These are phyloP conservation scores for Tromatobia lineatoria DNA, from an alignment of 2,888 invertebrate genomes.

Conservation along the genomic window DNA sequence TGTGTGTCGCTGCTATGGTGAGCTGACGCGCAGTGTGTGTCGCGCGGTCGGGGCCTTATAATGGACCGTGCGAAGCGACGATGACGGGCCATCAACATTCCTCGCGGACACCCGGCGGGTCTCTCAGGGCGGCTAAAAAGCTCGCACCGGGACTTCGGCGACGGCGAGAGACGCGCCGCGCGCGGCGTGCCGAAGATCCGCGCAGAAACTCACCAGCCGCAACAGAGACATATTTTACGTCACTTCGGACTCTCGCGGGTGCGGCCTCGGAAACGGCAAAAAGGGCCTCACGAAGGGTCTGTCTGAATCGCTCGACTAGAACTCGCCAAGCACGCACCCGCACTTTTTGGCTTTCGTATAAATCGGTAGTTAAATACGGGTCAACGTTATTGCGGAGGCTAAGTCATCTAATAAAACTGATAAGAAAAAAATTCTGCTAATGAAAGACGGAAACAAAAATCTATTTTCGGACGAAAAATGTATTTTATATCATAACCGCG, in stretches of 20 bases:
- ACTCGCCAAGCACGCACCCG: slow-evolving; percentile 61
- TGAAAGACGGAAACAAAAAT: no score
- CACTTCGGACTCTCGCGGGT: slow-evolving; percentile 65
- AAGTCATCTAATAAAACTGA: no score
- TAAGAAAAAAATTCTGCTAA: no score
- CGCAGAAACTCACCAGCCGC: slow-evolving; percentile 61
- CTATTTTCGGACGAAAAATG: no score
- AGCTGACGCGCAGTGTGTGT: slow-evolving; percentile 65
- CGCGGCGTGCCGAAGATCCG: slow-evolving; percentile 42
- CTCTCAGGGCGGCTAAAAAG: slow-evolving; percentile 80
- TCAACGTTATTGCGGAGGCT: slow-evolving; percentile 6
- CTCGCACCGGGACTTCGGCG: slow-evolving; percentile 61
- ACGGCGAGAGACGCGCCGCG: slow-evolving; percentile 63
- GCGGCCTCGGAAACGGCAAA: slow-evolving; percentile 51
- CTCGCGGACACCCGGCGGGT: slow-evolving; percentile 78
- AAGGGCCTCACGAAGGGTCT: slow-evolving; percentile 39
- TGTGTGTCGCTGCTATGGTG: slow-evolving; percentile 58
- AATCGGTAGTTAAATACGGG: slow-evolving; percentile 11
- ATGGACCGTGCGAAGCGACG: slow-evolving; percentile 74
- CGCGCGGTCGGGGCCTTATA: slow-evolving; percentile 65
- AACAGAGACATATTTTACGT: slow-evolving; percentile 84
- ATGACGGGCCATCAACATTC: slow-evolving; percentile 84
- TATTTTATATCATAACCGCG: no score
- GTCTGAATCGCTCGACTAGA: slow-evolving; percentile 53
- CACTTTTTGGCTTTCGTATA: slow-evolving; percentile 59